Evolutionary conservation across 2,888 invertebrate species (phyloP).

Genomic region (Ramazzottius varieornatus): DNA sequence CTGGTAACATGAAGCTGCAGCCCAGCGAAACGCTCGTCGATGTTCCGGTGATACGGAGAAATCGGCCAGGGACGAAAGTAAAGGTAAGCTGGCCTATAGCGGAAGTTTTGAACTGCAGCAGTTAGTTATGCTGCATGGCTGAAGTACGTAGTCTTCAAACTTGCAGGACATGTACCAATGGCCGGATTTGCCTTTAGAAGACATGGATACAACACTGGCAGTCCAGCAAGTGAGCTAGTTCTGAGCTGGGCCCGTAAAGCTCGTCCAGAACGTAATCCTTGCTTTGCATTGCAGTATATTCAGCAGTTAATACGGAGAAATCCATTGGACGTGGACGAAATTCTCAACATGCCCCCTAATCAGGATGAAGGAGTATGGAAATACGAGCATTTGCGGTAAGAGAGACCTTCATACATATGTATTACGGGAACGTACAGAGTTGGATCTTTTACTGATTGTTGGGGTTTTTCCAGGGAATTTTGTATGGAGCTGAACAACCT

Average conservation of each 20-base stretch:
- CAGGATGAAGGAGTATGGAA: slow-evolving; percentile 99
- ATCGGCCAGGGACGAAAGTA: not conserved
- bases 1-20: no score
- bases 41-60: not conserved
- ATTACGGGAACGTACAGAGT: not conserved
- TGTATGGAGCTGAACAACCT: slow-evolving; percentile 98
- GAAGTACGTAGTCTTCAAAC: no score
- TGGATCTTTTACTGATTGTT: slow-evolving; percentile 3
- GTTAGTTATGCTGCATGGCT: no score
- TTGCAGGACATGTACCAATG: slow-evolving; percentile 79
- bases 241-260: no score
- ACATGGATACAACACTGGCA: slow-evolving; percentile 95
- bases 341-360: slow-evolving; percentile 78
- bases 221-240: slow-evolving; percentile 47
- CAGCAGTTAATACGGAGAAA: slow-evolving; percentile 84
- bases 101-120: no score
- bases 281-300: slow-evolving; percentile 44
- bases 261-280: no score
- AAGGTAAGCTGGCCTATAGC: no score
- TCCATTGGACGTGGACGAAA: slow-evolving; percentile 69
- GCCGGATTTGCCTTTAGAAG: slow-evolving; percentile 93
- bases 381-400: slow-evolving; percentile 81
- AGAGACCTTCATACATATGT: not conserved
- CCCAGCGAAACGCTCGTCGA: no score
- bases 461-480: slow-evolving; percentile 44